Base-by-base conservation (phyloP, 2,113 vertebrate species). In the Recurvirostra avosetta region DNA sequence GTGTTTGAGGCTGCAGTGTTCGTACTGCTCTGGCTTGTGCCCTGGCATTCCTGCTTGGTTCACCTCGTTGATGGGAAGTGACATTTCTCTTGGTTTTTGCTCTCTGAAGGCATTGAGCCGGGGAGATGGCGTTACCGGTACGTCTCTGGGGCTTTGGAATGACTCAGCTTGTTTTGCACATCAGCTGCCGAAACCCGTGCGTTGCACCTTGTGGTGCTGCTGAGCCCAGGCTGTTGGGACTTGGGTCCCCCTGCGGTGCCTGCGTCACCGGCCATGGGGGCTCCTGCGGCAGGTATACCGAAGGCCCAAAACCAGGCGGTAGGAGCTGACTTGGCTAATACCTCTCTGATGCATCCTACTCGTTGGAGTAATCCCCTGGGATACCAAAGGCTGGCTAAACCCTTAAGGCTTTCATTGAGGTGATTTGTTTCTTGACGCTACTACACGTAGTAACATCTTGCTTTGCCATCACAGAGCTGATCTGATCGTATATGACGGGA, bases 191-290 rank as follows among this genome's bases (percentile, higher is more conserved):
- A 41, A 63, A 6, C n/a, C 66, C 6, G 5, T 2, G 56, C 3
- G 1, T 22, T 36, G 50, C n/a, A 34, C 3, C 0, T 40, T 40
- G 66, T 12, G 30, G 6, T 55, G 79, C 56, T 19, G 74, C 81
- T 1, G 6, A 0, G 19, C 5, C 36, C 0, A 0, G 16, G 66
- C 71, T 4, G 8, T 2, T 9, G 53, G 73, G 43, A 8, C 36
- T 15, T 7, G 34, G 53, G 9, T 50, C 26, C 43, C 36, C 12
- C 53, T 2, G 25, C 7, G 4, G 36, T 26, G 15, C 18, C 36
- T 19, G 1, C 3, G 11, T 32, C 50, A 34, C 21, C 0, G 1
- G 20, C 53, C 25, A 4, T 4, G 0, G 0, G 1, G 2, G 47
- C 75, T 49, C 21, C 65, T 22, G 15, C 0, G 0, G 59, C 1